phyloP scores from a whole-genome alignment of 2,113 vertebrate species.

The Megaleporinus macrocephalus region DNA sequence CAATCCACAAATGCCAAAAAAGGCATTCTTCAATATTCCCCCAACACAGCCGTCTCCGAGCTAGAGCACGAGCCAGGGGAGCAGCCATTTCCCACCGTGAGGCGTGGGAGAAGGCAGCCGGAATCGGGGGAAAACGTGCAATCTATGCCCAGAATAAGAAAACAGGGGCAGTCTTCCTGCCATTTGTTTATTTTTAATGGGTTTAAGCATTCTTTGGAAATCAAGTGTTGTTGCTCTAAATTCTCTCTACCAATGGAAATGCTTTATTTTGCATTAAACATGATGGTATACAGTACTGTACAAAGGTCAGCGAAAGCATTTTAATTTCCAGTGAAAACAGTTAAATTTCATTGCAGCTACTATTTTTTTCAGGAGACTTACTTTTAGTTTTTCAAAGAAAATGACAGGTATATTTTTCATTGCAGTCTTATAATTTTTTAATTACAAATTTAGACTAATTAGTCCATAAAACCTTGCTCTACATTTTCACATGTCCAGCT shows the following conservation, averaged over 20 bases:
- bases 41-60: slow-evolving; percentile 46
- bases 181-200: slow-evolving; percentile 47
- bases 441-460: too few species aligned
- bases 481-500: too few species aligned
- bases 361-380: too few species aligned
- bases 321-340: too few species aligned
- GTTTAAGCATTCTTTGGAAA: slow-evolving; percentile 36
- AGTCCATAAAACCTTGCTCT: too few species aligned
- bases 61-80: slow-evolving; percentile 40
- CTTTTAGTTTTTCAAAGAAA: too few species aligned
- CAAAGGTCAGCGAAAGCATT: not conserved
- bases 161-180: slow-evolving; percentile 46
- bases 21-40: slow-evolving; percentile 55
- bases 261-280: not conserved
- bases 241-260: not conserved
- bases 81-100: slow-evolving; percentile 54
- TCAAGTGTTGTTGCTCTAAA: not conserved
- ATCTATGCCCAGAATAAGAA: slow-evolving; percentile 45
- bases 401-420: too few species aligned
- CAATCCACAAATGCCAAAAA: slow-evolving; percentile 44
- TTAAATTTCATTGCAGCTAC: too few species aligned
- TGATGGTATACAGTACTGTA: not conserved
- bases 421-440: too few species aligned
- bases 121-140: slow-evolving; percentile 45
- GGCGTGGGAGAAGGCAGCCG: slow-evolving; percentile 52